Conservation (phyloP, 2,888 invertebrate species). For the Epistrophella euchroma region DNA sequence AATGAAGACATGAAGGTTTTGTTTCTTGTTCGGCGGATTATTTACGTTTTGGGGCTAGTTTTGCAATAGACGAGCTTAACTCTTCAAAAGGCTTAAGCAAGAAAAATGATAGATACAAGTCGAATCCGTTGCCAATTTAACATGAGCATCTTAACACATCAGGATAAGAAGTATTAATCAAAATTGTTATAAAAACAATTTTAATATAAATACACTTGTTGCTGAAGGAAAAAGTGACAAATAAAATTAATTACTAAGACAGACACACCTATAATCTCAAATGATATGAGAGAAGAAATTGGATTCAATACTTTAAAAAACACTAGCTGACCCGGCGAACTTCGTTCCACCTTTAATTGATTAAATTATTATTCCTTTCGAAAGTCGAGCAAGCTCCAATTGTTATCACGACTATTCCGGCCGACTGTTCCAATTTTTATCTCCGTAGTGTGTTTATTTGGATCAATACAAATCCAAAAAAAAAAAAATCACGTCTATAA, state of each 20-base stretch:
- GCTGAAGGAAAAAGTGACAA: background rate
- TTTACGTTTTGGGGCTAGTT: constrained; percentile 11
- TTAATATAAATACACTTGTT: no score
- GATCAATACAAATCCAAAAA: no score
- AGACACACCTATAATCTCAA: background rate
- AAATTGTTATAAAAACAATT: background rate
- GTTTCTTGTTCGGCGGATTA: constrained; percentile 7
- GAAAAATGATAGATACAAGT: background rate
- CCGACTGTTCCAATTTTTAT: no score
- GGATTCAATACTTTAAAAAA: no score
- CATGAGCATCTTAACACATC: background rate
- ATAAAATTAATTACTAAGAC: background rate
- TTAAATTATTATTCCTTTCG: no score
- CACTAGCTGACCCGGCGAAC: no score
- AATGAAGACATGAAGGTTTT: constrained; percentile 55
- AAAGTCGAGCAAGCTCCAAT: no score
- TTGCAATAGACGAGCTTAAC: constrained; percentile 24
- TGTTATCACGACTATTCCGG: no score
- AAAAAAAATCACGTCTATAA: no score
- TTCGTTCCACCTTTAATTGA: no score
- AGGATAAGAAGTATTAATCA: constrained; percentile 23
- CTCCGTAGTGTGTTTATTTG: no score
- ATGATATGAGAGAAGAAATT: background rate
- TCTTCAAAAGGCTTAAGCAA: constrained; percentile 14
- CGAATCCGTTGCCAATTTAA: background rate